phyloP scores from a whole-genome alignment of 2,888 invertebrate species.

The Drosophila quasianomalipes region DNA sequence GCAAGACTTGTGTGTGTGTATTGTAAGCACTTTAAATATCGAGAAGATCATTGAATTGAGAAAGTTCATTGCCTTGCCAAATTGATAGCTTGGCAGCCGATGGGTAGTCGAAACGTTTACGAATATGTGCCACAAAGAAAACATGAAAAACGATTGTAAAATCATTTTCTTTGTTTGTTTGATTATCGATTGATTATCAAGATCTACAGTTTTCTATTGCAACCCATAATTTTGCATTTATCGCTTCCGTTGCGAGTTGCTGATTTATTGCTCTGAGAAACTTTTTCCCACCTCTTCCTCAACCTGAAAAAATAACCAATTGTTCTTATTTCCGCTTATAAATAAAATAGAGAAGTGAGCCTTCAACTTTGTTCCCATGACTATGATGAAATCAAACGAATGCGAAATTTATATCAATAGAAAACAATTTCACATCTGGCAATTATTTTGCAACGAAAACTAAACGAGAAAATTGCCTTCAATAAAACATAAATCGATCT shows the following conservation, averaged over 20 bases:
- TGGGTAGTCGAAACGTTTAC: neutral
- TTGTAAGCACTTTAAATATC: neutral
- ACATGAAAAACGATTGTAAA: neutral
- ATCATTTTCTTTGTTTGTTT: neutral
- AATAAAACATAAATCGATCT: constrained; percentile 72
- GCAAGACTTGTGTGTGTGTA: neutral
- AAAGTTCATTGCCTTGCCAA: constrained; percentile 29
- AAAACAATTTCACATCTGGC: constrained; percentile 64
- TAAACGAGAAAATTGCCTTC: constrained; percentile 69
- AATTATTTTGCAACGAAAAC: constrained; percentile 69
- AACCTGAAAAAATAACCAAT: constrained; percentile 28
- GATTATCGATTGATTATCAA: neutral
- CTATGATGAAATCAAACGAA: constrained; percentile 30
- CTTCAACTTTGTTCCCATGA: constrained; percentile 51
- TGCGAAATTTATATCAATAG: constrained; percentile 49
- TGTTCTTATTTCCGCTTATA: constrained; percentile 59
- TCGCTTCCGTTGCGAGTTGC: constrained; percentile 37
- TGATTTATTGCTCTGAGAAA: constrained; percentile 37
- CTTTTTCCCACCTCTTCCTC: neutral
- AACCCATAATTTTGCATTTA: constrained; percentile 29
- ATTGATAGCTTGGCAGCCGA: constrained; percentile 1
- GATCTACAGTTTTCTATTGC: neutral
- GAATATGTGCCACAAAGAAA: neutral
- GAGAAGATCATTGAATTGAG: constrained; percentile 5
- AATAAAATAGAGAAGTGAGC: constrained; percentile 19